These are phyloP conservation scores for Rhopalosiphum maidis DNA, from an alignment of 1,140 invertebrate species.

Conservation along the genomic window DNA sequence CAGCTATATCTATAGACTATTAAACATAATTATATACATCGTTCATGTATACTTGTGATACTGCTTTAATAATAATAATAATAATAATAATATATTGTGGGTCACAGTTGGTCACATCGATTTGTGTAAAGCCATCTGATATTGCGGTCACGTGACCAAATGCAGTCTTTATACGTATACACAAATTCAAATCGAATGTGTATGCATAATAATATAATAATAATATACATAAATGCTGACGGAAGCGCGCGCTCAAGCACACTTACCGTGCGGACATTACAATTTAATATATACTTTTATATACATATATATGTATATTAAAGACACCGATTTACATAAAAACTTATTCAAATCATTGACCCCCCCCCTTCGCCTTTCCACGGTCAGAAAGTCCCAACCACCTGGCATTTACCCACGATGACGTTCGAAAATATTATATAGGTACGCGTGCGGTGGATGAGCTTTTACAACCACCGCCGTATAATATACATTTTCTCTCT, in stretches of 20 bases:
- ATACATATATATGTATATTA: not conserved
- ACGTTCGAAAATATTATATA: not conserved
- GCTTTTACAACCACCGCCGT: not conserved
- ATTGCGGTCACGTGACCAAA: conserved; percentile 19
- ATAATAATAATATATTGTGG: not conserved
- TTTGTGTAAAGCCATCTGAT: not conserved
- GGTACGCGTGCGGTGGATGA: not conserved
- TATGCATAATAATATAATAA: not conserved
- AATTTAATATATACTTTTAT: not conserved
- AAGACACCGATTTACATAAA: not conserved
- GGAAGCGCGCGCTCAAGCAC: not conserved
- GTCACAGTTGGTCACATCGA: conserved; percentile 13
- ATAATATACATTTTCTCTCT: not conserved
- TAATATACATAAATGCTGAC: not conserved
- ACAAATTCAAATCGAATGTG: not conserved
- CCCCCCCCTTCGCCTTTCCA: not conserved
- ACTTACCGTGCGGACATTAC: not conserved
- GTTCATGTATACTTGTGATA: not conserved
- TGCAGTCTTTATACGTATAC: not conserved
- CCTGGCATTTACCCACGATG: not conserved
- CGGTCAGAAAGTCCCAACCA: not conserved
- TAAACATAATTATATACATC: not conserved
- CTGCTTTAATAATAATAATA: not conserved
- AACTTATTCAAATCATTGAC: not conserved
- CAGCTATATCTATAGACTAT: not conserved